Evolutionary conservation across 1,140 invertebrate species (phyloP).

Genomic region (Drosophila guanche): DNA sequence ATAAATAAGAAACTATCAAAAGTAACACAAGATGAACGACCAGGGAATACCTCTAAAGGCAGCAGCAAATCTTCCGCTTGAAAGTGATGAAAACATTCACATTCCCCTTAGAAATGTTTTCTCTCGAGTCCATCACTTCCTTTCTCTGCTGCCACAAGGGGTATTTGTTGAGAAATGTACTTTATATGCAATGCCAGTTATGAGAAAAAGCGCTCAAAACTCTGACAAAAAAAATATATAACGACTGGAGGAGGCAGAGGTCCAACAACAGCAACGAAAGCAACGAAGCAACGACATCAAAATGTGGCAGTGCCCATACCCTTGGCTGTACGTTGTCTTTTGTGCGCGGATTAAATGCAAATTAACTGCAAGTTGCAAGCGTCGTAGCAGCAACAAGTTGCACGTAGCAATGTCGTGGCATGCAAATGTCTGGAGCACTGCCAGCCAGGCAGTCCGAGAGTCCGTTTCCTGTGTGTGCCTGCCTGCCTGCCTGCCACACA

Average conservation of each 20-base stretch:
- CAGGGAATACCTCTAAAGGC: slow-evolving; percentile 3
- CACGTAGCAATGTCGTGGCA: slow-evolving; percentile 66
- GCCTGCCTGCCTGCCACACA: slow-evolving; percentile 58
- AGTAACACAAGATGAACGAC: slow-evolving; percentile 10
- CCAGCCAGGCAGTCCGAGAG: slow-evolving; percentile 33
- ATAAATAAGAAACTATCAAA: slow-evolving; percentile 24
- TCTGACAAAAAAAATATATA: slow-evolving; percentile 34
- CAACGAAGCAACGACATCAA: slow-evolving; percentile 35
- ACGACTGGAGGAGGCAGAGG: slow-evolving; percentile 21
- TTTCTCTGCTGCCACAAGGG: background rate
- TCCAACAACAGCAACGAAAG: slow-evolving; percentile 20
- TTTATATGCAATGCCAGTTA: slow-evolving; percentile 50
- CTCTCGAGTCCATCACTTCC: background rate
- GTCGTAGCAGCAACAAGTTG: slow-evolving; percentile 69
- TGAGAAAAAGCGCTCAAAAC: slow-evolving; percentile 26
- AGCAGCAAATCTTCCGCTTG: too few species aligned
- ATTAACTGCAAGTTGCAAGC: slow-evolving; percentile 67
- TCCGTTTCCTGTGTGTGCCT: slow-evolving; percentile 41
- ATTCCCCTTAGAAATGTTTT: background rate
- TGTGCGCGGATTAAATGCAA: slow-evolving; percentile 74
- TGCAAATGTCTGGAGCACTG: slow-evolving; percentile 54
- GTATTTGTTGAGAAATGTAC: slow-evolving; percentile 27
- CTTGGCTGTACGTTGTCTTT: slow-evolving; percentile 7
- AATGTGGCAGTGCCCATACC: slow-evolving; percentile 24
- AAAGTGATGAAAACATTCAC: background rate